These are phyloP conservation scores for Tadarida brasiliensis DNA, from an alignment of 2,797 vertebrate species.

Conservation along the genomic window DNA sequence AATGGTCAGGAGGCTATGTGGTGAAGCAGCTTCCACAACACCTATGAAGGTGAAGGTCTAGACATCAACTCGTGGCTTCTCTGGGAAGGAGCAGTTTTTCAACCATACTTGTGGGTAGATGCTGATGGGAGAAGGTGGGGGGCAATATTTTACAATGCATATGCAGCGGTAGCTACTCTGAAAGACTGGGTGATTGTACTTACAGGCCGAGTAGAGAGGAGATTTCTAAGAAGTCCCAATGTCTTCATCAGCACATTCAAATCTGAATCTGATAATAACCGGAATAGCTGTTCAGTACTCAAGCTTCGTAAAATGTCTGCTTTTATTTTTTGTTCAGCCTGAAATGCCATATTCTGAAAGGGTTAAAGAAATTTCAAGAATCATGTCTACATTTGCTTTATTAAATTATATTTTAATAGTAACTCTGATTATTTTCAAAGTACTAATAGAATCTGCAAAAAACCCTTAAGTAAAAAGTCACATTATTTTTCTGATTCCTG, in stretches of 20 bases:
- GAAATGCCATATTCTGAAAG: constrained; percentile 98
- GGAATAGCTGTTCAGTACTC: constrained; percentile 97
- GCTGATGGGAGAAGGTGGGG: background rate
- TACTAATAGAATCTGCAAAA: constrained; percentile 53
- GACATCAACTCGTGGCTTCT: background rate
- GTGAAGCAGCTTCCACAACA: background rate
- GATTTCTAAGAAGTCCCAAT: constrained; percentile 96
- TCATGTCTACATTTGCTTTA: constrained; percentile 63
- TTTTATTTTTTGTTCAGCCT: constrained; percentile 99
- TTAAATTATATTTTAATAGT: constrained; percentile 49
- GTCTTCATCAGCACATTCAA: constrained; percentile 99
- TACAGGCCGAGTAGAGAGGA: constrained; percentile 97
- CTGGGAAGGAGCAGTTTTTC: background rate
- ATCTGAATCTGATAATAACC: constrained; percentile 97
- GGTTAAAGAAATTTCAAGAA: constrained; percentile 74
- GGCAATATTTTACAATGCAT: background rate
- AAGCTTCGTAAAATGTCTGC: constrained; percentile 96
- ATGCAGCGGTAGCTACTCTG: background rate
- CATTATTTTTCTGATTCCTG: constrained; percentile 34
- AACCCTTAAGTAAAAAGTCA: background rate
- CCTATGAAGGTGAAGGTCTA: background rate
- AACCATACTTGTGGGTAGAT: background rate
- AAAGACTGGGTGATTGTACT: constrained; percentile 84
- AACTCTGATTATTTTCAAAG: constrained; percentile 57
- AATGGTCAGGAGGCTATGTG: no score